Percentiles rank a stretch among this genome's conserved stretches.
phyloP scores from a whole-genome alignment of 2,113 vertebrate species.

The Pheucticus melanocephalus region DNA sequence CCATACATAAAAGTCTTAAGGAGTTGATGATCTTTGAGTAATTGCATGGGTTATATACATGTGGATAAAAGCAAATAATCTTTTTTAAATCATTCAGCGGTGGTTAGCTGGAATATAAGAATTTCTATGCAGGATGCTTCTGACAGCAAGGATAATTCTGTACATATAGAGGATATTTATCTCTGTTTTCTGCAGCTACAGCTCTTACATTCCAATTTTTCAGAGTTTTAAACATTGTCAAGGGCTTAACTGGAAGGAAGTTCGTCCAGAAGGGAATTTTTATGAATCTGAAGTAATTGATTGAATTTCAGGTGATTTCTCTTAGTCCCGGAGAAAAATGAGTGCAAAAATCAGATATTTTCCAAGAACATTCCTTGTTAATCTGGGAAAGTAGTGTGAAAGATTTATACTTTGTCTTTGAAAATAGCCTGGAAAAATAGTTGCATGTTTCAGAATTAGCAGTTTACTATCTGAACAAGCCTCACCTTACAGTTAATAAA shows the following conservation, averaged over 20 bases:
- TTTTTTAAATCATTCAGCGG: background rate
- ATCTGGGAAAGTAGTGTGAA: background rate
- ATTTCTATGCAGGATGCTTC: background rate
- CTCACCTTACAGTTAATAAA: background rate
- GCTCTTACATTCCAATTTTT: background rate
- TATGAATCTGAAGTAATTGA: background rate
- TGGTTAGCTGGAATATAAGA: background rate
- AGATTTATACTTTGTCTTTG: background rate
- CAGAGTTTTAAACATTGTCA: background rate
- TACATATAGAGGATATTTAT: background rate
- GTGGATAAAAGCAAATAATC: background rate
- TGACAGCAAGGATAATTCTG: background rate
- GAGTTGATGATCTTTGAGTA: background rate
- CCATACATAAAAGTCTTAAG: rapidly evolving
- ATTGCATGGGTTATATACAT: background rate
- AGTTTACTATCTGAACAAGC: background rate
- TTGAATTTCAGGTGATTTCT: background rate
- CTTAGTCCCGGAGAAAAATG: background rate
- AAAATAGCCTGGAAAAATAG: background rate
- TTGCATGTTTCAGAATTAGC: background rate
- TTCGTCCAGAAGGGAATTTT: background rate
- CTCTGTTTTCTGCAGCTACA: background rate
- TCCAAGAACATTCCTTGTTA: background rate
- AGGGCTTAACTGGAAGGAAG: background rate
- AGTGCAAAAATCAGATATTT: background rate